A percentile compares a stretch with the other conserved stretches of the same genome.
Evolutionary conservation across 2,113 vertebrate species (phyloP).

Genomic region (Tachysurus fulvidraco): DNA sequence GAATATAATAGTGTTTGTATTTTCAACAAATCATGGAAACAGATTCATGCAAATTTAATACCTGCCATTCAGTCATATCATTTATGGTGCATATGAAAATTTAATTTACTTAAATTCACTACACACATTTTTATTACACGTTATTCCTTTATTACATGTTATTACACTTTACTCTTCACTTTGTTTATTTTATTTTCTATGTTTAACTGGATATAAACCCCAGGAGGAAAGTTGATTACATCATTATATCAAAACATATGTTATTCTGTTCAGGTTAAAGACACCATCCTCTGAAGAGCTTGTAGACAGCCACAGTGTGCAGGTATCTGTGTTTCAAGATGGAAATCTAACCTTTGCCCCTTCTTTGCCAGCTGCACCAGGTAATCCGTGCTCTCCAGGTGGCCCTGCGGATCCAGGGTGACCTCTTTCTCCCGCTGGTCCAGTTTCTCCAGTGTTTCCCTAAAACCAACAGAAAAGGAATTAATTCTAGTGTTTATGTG

Average conservation of each 20-base stretch:
- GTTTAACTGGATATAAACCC: background rate
- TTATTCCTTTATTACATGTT: too few species aligned
- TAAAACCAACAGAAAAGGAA: slow-evolving; percentile 56
- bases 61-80: background rate
- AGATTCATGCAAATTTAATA: background rate
- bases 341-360: slow-evolving; percentile 84
- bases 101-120: background rate
- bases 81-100: background rate
- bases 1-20: background rate
- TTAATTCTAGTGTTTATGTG: background rate
- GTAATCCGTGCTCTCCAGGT: slow-evolving; percentile 94
- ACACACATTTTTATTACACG: background rate
- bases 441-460: slow-evolving; percentile 93
- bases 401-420: slow-evolving; percentile 92
- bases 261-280: background rate
- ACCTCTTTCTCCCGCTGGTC: slow-evolving; percentile 90
- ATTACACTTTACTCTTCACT: too few species aligned
- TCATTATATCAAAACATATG: background rate
- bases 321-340: background rate
- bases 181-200: too few species aligned
- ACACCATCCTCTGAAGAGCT: background rate
- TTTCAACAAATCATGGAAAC: background rate
- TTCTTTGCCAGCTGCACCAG: slow-evolving; percentile 91
- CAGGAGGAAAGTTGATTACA: background rate
- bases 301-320: background rate